Evolutionary conservation across 2,888 invertebrate genomes (phyloP).

Genomic region (Dicroscelio sp.): DNA sequence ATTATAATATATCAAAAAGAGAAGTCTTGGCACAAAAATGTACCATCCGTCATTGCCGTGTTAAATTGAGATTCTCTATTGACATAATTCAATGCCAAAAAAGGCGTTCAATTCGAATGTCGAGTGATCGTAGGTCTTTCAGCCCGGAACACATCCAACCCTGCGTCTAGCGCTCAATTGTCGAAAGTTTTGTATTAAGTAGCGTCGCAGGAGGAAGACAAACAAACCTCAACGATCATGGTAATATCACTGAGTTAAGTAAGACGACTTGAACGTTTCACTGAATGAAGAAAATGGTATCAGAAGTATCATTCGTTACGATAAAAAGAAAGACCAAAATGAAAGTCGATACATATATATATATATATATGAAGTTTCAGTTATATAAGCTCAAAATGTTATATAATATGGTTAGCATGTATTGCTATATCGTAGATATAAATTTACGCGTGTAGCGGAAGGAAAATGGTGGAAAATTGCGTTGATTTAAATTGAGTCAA

Average conservation of each 20-base stretch:
- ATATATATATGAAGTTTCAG: constrained; percentile 37
- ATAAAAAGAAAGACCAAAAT: constrained; percentile 67
- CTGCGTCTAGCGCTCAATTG: constrained; percentile 60
- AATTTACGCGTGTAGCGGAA: constrained; percentile 3
- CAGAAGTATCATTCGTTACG: constrained; percentile 59
- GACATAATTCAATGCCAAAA: constrained; percentile 34
- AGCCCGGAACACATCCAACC: constrained; percentile 35
- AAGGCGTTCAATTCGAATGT: constrained; percentile 43
- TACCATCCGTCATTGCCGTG: too few species aligned
- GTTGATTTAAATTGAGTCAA: constrained; percentile 61
- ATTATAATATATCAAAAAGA: too few species aligned
- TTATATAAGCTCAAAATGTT: constrained; percentile 28
- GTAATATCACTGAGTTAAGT: constrained; percentile 75
- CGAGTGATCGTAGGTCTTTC: constrained; percentile 7
- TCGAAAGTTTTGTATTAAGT: constrained; percentile 72
- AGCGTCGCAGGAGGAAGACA: constrained; percentile 55
- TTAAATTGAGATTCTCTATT: too few species aligned
- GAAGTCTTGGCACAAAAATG: too few species aligned
- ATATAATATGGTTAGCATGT: constrained; percentile 55
- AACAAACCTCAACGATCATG: constrained; percentile 63
- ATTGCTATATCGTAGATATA: constrained; percentile 33
- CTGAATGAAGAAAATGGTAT: constrained; percentile 69
- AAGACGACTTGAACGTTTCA: constrained; percentile 75
- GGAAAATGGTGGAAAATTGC: constrained; percentile 58
- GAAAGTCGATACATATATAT: constrained; percentile 71